Evolutionary conservation across 2,888 invertebrate species (phyloP).

Genomic region (Volucella bombylans): DNA sequence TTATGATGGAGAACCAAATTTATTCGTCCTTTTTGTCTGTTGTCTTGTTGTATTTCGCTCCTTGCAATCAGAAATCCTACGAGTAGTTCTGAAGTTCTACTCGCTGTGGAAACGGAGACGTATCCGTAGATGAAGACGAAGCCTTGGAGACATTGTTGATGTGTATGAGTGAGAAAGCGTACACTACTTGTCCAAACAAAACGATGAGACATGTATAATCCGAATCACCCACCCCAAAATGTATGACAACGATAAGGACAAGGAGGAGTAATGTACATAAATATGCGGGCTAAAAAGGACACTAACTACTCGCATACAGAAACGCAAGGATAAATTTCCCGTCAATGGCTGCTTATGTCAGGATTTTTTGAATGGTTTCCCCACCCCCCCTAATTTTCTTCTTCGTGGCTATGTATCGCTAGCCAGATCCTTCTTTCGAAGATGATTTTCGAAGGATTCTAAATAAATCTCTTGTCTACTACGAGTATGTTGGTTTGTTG

Average conservation of each 20-base stretch:
- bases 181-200: constrained; percentile 53
- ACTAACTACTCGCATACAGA: constrained; percentile 50
- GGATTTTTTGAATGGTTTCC: constrained; percentile 39
- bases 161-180: constrained; percentile 23
- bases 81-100: constrained; percentile 20
- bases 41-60: constrained; percentile 31
- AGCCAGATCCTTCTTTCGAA: constrained; percentile 8
- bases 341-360: constrained; percentile 70
- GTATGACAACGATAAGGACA: constrained; percentile 11
- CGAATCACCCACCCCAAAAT: neutral
- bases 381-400: neutral
- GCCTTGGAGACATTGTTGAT: constrained; percentile 35
- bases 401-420: neutral
- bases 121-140: too few relatives aligned
- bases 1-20: constrained; percentile 72
- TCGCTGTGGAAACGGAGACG: too few relatives aligned
- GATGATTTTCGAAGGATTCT: constrained; percentile 49
- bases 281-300: constrained; percentile 56
- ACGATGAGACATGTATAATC: constrained; percentile 56
- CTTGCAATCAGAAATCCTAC: constrained; percentile 56
- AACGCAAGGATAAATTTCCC: constrained; percentile 59
- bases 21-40: constrained; percentile 70
- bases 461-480: constrained; percentile 66
- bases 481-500: constrained; percentile 35
- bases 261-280: constrained; percentile 57